Evolutionary conservation across 2,113 vertebrate genomes (phyloP), one percentile per base, ranked within the genome.

Genomic region (Proterorhinus semilunaris): DNA sequence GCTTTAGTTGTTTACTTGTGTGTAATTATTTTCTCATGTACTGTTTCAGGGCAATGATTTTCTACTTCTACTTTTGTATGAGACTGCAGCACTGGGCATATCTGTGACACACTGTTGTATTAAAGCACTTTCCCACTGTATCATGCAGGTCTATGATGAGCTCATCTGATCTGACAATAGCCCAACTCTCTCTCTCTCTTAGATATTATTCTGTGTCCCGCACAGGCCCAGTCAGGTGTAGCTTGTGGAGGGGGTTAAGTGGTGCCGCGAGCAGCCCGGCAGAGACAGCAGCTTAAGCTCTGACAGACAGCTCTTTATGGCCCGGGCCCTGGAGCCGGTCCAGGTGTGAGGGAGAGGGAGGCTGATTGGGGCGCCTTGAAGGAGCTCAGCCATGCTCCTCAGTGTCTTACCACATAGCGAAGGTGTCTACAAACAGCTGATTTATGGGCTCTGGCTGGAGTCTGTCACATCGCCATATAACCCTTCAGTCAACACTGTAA

Each of bases 301-400:
- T 87, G 85, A 92, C 62, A 86, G 92, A 91, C 89, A 88, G 73
- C 71, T 82, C 69, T 81, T 82, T 85, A 84, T 86, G 71, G 57
- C 72, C 16, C 11, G 6, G 61, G 53, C 76, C 87, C 88, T 82
- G 74, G 62, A 91, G 89, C 83, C 27, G 58, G 49, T 76, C 86
- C 90, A 92, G 91, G 91, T 92, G 90, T 81, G 66, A 82, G 49
- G 75, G 54, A 62, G 52, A 63, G 48, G 42, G 43, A 55, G 54
- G 21, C 70, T 55, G 68, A 83, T 85, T 73, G 78, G 69, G 57
- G 70, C 68, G 71, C 58, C 53, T 75, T 49, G 4, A 44, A 51
- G 68, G 67, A 42, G 65, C 51, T 61, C 58, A 65, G 79, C 36
- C 57, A 21, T 43, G 21, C 58, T 68, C 57, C 7, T 44, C 54